phyloP scores from a whole-genome alignment of 2,797 vertebrate species.

The Epinephelus malabaricus region DNA sequence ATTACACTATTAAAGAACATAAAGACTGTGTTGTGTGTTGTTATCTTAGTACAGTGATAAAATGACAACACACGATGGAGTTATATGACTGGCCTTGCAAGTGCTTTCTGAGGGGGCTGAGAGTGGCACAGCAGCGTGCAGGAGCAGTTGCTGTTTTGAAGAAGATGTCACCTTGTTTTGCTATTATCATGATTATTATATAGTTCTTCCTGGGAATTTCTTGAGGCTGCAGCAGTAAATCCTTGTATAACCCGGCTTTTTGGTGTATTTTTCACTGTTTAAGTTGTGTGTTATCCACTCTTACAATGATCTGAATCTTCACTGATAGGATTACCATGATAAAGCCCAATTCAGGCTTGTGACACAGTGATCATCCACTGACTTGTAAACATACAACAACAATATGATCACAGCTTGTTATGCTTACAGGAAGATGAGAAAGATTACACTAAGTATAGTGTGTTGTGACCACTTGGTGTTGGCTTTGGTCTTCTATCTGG shows the following conservation, averaged over 20 bases:
- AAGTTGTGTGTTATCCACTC: constrained; percentile 1
- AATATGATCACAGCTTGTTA: constrained; percentile 67
- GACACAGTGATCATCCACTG: constrained; percentile 53
- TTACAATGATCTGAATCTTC: constrained; percentile 29
- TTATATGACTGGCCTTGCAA: not conserved
- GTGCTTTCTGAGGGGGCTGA: too few relatives aligned
- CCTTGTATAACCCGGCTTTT: constrained; percentile 8
- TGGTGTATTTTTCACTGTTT: constrained; percentile 44
- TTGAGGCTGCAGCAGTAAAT: constrained; percentile 4
- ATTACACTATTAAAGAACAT: not conserved
- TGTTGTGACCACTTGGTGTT: constrained; percentile 65
- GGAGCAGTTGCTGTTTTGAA: not conserved
- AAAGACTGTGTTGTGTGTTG: not conserved
- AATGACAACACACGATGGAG: not conserved
- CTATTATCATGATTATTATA: not conserved
- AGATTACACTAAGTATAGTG: constrained; percentile 59
- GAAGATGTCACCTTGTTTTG: not conserved
- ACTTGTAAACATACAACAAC: constrained; percentile 67
- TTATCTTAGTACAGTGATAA: not conserved
- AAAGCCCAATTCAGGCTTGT: constrained; percentile 56
- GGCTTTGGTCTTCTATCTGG: constrained; percentile 54
- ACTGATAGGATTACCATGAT: constrained; percentile 69
- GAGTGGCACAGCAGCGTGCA: not conserved
- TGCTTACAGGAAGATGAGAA: constrained; percentile 51
- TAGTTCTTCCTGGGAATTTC: not conserved